phyloP scores from a whole-genome alignment of 2,888 invertebrate genomes.

The Podabrus alpinus region DNA sequence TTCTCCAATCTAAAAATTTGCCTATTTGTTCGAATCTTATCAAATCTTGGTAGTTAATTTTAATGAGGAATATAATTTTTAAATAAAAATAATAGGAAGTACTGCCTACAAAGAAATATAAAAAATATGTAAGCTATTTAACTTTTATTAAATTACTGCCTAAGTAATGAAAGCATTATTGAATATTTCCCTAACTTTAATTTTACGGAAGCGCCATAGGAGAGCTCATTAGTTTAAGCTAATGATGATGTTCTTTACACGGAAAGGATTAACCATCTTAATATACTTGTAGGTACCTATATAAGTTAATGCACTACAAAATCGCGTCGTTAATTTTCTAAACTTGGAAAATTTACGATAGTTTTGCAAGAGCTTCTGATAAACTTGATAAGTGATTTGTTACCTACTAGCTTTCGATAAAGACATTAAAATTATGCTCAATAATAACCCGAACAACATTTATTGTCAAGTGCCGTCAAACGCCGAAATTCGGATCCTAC shows the following conservation, averaged over 20 bases:
- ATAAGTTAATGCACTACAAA: background rate
- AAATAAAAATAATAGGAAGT: no score
- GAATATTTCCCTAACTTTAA: background rate
- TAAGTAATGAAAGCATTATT: background rate
- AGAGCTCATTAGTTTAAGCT: background rate
- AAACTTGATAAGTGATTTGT: background rate
- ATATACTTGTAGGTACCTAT: background rate
- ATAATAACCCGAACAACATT: no score
- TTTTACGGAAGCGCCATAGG: background rate
- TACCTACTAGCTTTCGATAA: background rate
- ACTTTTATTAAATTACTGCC: background rate
- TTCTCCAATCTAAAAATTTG: no score
- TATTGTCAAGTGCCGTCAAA: no score
- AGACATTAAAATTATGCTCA: no score
- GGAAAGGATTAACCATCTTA: background rate
- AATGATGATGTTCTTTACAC: background rate
- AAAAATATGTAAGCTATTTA: background rate
- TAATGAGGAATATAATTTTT: background rate
- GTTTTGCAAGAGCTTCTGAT: background rate
- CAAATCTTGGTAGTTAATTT: background rate
- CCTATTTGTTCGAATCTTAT: background rate
- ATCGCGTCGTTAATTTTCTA: background rate
- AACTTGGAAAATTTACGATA: background rate
- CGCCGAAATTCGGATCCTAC: no score
- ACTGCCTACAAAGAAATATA: no score